Evolutionary conservation across 2,888 invertebrate genomes (phyloP).

Genomic region (Urechis unicinctus): DNA sequence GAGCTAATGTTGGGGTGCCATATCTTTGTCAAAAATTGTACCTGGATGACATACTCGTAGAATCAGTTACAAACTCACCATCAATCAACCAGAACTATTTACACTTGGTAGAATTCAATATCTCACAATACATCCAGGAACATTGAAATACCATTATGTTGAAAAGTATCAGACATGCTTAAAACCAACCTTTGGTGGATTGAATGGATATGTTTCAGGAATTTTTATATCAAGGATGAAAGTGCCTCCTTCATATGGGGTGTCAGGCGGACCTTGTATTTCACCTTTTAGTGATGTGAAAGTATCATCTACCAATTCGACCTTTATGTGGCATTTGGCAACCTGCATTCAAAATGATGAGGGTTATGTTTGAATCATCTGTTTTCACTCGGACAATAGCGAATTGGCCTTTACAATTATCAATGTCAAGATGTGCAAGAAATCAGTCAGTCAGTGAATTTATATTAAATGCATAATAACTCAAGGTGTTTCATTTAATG

Average conservation of each 20-base stretch:
- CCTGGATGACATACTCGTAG: no score
- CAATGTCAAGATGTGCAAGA: no score
- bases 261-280: constrained; percentile 97
- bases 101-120: not conserved
- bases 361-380: no score
- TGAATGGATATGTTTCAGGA: constrained; percentile 98
- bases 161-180: not conserved
- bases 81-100: no score
- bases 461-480: no score
- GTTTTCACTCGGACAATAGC: no score
- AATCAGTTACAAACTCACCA: no score
- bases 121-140: not conserved
- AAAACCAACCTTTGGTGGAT: constrained; percentile 85
- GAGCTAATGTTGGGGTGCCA: constrained; percentile 99
- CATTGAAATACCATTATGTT: not conserved
- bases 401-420: no score
- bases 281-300: constrained; percentile 88
- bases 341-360: constrained; percentile 49
- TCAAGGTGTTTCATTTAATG: no score
- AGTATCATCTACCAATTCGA: constrained; percentile 79
- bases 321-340: constrained; percentile 52
- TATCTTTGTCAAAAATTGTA: constrained; percentile 92
- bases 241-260: constrained; percentile 94
- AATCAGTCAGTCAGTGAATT: no score
- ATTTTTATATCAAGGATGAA: constrained; percentile 94